These are phyloP conservation scores for Antheraea mylitta DNA, from an alignment of 1,140 invertebrate genomes.

Conservation along the genomic window DNA sequence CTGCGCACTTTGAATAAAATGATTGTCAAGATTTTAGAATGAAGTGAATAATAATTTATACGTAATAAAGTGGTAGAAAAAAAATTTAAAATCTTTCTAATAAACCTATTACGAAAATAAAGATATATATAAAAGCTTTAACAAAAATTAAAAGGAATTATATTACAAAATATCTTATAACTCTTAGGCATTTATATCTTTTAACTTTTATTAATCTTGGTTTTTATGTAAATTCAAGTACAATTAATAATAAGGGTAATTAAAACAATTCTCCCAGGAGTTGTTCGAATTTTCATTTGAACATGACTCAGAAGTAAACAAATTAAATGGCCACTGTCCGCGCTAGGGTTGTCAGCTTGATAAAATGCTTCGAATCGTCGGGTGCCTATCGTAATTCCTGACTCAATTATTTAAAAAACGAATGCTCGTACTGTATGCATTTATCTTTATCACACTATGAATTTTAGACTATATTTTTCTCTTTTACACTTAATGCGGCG, in stretches of 20 bases:
- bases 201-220: neutral
- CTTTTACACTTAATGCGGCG: slow-evolving; percentile 39
- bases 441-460: slow-evolving; percentile 58
- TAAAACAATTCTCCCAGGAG: slow-evolving; percentile 37
- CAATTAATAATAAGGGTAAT: slow-evolving; percentile 1
- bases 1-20: neutral
- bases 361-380: slow-evolving; percentile 70
- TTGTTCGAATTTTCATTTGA: slow-evolving; percentile 46
- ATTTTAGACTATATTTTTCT: slow-evolving; percentile 46
- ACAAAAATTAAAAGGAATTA: too few relatives aligned
- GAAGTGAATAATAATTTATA: neutral
- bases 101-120: too few relatives aligned
- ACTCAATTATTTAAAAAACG: slow-evolving; percentile 76
- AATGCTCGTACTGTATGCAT: slow-evolving; percentile 49
- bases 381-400: slow-evolving; percentile 73
- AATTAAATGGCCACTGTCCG: slow-evolving; percentile 69
- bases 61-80: neutral
- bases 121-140: too few relatives aligned
- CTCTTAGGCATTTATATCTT: too few relatives aligned
- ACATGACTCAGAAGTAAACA: slow-evolving; percentile 61
- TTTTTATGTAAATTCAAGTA: slow-evolving; percentile 3
- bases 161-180: too few relatives aligned
- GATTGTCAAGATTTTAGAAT: neutral
- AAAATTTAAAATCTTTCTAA: neutral
- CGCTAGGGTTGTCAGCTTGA: slow-evolving; percentile 66